phyloP scores from a whole-genome alignment of 64 coral and sea anemone genomes.

The Catalaphyllia jardinei region DNA sequence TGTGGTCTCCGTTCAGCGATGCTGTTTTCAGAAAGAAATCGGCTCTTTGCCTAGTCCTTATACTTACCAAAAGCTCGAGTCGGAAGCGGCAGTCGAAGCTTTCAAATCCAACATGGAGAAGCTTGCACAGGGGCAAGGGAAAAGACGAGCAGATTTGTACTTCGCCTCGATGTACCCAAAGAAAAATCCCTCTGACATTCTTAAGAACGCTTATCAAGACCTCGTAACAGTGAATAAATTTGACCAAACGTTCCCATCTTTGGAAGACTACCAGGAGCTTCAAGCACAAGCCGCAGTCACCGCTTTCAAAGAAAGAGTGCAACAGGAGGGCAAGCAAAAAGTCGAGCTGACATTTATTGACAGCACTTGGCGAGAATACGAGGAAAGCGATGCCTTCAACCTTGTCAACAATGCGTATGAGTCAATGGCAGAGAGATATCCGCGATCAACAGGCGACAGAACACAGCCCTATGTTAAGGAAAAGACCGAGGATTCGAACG shows the following conservation, averaged over 20 bases:
- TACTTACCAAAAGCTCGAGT: slow-evolving; percentile 72
- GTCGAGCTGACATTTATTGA: slow-evolving; percentile 80
- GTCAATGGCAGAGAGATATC: slow-evolving; percentile 77
- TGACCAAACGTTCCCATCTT: slow-evolving; percentile 69
- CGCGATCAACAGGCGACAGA: slow-evolving; percentile 85
- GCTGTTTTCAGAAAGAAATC: slow-evolving; percentile 69
- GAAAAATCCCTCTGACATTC: slow-evolving; percentile 65
- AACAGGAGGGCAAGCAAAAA: slow-evolving; percentile 71
- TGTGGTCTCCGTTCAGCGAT: slow-evolving; percentile 49
- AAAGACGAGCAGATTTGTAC: slow-evolving; percentile 82
- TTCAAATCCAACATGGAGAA: slow-evolving; percentile 85
- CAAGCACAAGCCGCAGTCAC: slow-evolving; percentile 82
- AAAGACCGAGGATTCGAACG: background rate
- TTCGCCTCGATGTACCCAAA: slow-evolving; percentile 54
- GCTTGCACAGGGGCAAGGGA: slow-evolving; percentile 78
- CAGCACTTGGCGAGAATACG: slow-evolving; percentile 70
- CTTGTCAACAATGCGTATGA: slow-evolving; percentile 67
- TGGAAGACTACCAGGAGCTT: slow-evolving; percentile 72
- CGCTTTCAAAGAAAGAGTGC: slow-evolving; percentile 77
- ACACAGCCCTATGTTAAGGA: slow-evolving; percentile 79
- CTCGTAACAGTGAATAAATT: slow-evolving; percentile 75
- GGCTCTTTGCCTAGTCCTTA: slow-evolving; percentile 81
- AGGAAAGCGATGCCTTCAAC: slow-evolving; percentile 40
- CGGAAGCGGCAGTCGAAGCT: slow-evolving; percentile 73
- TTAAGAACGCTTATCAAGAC: slow-evolving; percentile 74